Evolutionary conservation across 2,113 vertebrate species (phyloP).

Genomic region (Poecile atricapillus): DNA sequence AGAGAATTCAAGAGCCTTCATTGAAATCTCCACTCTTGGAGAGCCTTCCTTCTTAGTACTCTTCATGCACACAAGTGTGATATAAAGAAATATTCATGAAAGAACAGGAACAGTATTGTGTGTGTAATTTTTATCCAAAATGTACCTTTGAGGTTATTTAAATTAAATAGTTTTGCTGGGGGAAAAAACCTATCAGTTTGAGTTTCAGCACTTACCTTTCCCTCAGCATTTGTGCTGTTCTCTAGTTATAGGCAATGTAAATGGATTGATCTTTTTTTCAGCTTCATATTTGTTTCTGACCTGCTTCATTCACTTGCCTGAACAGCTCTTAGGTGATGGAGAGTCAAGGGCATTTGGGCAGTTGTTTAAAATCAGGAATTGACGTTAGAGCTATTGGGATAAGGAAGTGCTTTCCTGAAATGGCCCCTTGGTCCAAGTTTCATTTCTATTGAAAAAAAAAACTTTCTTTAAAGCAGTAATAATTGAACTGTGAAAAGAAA

Average conservation of each 20-base stretch:
- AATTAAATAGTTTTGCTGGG: background rate
- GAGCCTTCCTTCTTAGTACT: background rate
- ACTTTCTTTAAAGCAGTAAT: background rate
- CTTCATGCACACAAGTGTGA: fast-evolving
- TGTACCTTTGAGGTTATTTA: background rate
- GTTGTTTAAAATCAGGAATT: background rate
- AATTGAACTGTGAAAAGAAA: background rate
- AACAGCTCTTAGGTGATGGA: background rate
- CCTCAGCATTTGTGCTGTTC: background rate
- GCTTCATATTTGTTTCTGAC: background rate
- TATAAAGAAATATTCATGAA: background rate
- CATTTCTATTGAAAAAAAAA: background rate
- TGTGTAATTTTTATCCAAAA: background rate
- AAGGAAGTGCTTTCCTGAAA: background rate
- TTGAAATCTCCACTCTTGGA: background rate
- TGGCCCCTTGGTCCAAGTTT: background rate
- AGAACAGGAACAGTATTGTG: background rate
- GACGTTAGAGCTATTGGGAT: background rate
- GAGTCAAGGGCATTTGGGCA: background rate
- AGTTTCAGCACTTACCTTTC: background rate
- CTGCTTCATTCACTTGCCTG: background rate
- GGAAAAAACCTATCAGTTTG: background rate
- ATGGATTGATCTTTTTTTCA: background rate
- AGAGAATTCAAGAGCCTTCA: background rate
- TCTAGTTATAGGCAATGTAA: background rate